Base-by-base conservation (phyloP, 2,888 invertebrate genomes). In the Drosophila rellima region DNA sequence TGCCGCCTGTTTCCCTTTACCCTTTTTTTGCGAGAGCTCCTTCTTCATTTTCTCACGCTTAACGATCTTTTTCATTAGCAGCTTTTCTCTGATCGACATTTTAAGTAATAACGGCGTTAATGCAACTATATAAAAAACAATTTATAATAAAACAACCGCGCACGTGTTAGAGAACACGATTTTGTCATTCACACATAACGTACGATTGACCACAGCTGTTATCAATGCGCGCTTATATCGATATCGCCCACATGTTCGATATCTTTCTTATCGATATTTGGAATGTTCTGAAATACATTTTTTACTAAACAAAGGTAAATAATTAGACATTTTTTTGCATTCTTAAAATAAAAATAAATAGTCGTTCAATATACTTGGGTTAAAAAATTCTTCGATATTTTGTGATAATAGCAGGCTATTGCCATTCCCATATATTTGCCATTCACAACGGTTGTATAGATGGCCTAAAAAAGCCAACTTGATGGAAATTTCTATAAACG, bases 31-130 rank as follows among this genome's bases (percentile, higher is more conserved):
- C 52, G 91, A 88, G 11, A 95, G 93, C 89, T 95, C 95, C 79
- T 95, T 93, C 87, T 95, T 96, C 75, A 94, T 95, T 82, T 95
- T 95, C 82, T 96, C 96, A 0, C 95, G 94, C 86, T 96, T 96
- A 74, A 95, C 96, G 33, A 96, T 96, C 93, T 96, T 96, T 60
- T 95, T 93, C 94, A 96, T 94, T 23, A 96, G 93, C 52, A 96
- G 94, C 92, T 95, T 96, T 72, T 96, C 96, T 0, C 92, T 87
- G 13, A 92, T 88, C 5, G 92, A 91, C 92, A 92, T 92, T 50
- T 80, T 78, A 15, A 50, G n/a, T 61, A 48, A 7, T 57, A 18
- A 15, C 0, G 40, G n/a, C 2, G 15, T 31, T 11, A 55, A 52
- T 67, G 59, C 50, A 61, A 35, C 23, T 45, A 50, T 66, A 59